A percentile compares a stretch with the other conserved stretches of the same genome.
phyloP scores from a whole-genome alignment of 2,797 vertebrate species.

The Danionella dracula region DNA sequence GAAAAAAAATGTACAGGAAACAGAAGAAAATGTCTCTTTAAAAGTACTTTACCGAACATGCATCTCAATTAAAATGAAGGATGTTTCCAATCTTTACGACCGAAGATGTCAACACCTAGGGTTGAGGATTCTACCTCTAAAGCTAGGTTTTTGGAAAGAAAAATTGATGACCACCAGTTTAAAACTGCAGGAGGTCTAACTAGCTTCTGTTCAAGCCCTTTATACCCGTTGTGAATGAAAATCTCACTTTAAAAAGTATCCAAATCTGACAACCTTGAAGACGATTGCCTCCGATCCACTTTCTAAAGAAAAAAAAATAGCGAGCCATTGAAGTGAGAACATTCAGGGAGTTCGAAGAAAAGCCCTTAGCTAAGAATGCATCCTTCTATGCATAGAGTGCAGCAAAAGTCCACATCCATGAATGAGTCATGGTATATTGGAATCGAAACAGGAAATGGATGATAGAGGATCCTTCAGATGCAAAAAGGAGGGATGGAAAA shows the following conservation, averaged over 20 bases:
- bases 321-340: background rate
- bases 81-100: constrained; percentile 1
- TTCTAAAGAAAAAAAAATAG: background rate
- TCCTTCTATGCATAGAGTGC: background rate
- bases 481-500: constrained; percentile 2
- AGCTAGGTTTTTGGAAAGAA: background rate
- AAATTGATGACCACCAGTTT: background rate
- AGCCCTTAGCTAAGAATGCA: background rate
- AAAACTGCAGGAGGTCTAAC: background rate
- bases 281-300: background rate
- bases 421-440: background rate
- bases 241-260: background rate
- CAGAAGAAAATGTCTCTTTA: constrained; percentile 7
- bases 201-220: background rate
- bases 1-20: background rate
- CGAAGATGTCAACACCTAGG: constrained; percentile 10
- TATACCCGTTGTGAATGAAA: constrained; percentile 3
- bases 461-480: background rate
- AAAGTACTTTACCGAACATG: constrained; percentile 3
- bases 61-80: background rate
- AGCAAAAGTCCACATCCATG: constrained; percentile 1
- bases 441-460: constrained; percentile 12
- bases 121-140: constrained; percentile 1
- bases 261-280: background rate
- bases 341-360: constrained; percentile 11